Evolutionary conservation across 92 coral and sea anemone genomes (phyloP).

Genomic region (Galaxea fascicularis): DNA sequence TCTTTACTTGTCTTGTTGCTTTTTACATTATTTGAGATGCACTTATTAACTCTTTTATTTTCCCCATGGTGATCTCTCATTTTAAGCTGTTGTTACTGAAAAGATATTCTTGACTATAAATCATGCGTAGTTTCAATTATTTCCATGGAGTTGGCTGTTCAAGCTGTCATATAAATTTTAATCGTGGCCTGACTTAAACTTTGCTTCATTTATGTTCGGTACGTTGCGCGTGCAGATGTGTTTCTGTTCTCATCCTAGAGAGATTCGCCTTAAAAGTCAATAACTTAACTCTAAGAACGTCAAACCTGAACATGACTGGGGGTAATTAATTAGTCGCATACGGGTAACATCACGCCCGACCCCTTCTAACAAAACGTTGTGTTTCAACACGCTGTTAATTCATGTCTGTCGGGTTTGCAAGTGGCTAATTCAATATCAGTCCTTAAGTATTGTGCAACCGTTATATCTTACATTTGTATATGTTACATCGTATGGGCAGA

Average conservation of each 20-base stretch:
- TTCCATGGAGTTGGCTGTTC: too few species aligned
- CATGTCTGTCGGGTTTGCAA: slow-evolving; percentile 25
- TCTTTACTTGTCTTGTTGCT: neutral
- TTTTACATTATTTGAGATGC: neutral
- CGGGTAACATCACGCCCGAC: slow-evolving; percentile 18
- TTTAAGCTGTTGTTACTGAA: neutral
- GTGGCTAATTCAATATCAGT: neutral
- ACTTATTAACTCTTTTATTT: neutral
- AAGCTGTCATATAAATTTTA: too few species aligned
- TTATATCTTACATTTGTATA: neutral
- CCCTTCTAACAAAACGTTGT: slow-evolving; percentile 13
- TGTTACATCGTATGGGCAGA: neutral
- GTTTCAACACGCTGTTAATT: slow-evolving; percentile 36
- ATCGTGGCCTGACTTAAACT: too few species aligned
- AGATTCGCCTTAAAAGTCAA: too few species aligned
- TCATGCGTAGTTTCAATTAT: neutral
- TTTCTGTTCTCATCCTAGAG: too few species aligned
- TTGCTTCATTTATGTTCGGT: too few species aligned
- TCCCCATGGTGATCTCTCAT: neutral
- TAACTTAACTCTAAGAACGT: neutral
- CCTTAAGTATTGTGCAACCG: neutral
- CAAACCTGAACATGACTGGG: neutral
- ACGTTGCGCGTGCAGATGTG: too few species aligned
- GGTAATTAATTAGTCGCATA: neutral
- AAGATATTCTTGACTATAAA: neutral